Evolutionary conservation across 1,140 invertebrate species (phyloP).

Genomic region (Dufourea novaeangliae): DNA sequence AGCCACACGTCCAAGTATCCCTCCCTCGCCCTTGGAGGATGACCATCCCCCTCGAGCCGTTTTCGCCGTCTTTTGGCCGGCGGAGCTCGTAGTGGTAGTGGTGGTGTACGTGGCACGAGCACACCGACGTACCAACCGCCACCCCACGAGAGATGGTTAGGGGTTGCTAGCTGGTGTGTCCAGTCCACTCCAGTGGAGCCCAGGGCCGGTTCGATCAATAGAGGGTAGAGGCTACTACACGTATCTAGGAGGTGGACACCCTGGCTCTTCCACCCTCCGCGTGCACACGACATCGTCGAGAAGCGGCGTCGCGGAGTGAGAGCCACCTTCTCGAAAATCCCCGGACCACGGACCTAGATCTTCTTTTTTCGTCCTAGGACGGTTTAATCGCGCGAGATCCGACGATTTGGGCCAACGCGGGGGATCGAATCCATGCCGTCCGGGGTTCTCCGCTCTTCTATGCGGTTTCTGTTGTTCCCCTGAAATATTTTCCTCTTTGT

Average conservation of each 20-base stretch:
- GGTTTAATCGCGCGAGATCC: constrained; percentile 28
- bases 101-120: background rate
- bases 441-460: too few species aligned
- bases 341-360: constrained; percentile 34
- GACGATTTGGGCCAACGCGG: constrained; percentile 5
- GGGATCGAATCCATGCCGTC: background rate
- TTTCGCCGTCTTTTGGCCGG: constrained; percentile 71
- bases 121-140: too few species aligned
- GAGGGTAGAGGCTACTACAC: constrained; percentile 73
- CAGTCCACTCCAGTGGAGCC: constrained; percentile 75
- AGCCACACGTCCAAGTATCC: constrained; percentile 49
- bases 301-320: constrained; percentile 43
- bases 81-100: constrained; percentile 15
- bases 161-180: constrained; percentile 72
- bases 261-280: constrained; percentile 52
- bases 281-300: constrained; percentile 50
- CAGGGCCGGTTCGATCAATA: constrained; percentile 76
- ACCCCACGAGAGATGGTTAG: constrained; percentile 47
- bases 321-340: constrained; percentile 53
- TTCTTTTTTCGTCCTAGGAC: constrained; percentile 41
- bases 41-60: constrained; percentile 57
- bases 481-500: too few species aligned
- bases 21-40: constrained; percentile 56
- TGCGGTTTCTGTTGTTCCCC: too few species aligned
- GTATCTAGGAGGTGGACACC: constrained; percentile 74